Evolutionary conservation across 2,113 vertebrate genomes (phyloP), one percentile per base, ranked within the genome.

Genomic region (Sinocyclocheilus maitianheensis): DNA sequence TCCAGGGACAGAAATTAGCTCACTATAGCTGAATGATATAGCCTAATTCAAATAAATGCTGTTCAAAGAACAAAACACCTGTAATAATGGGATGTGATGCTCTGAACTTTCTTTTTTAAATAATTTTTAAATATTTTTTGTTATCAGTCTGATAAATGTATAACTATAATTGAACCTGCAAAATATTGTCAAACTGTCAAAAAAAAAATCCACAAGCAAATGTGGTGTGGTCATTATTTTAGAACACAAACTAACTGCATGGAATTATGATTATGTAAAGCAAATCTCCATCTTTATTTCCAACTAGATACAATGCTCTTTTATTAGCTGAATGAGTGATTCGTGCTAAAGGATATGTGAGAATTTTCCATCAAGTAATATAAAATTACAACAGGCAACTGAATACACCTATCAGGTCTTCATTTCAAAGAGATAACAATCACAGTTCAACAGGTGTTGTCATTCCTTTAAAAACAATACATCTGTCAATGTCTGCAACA

Each of bases 401-500:
- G 26, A 37, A 37, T 37, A 37, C 30, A 18, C 16, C 14, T 37
- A 43, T 43, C 24, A 67, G 26, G 26, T 69, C 26, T 30, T 12
- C 0, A 11, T 43, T n/a, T n/a, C 18, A 22, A 46, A 46, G 20
- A 74, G 4, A 46, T 74, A 53, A 53, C 14, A 67, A 67, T 3
- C 13, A 18, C 65, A 67, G 2, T 20, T 72, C 7, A 40, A 22
- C 34, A 72, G 71, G 4, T 46, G 71, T 24, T 46, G 40, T 46
- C 40, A 75, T 75, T 13, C 10, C 20, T 75, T 75, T 48, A 75
- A 46, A 74, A 75, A 69, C 65, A 69, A 69, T 30, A 67, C 26
- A 75, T 46, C 40, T 46, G 72, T 46, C 72, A 46, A 14, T 75
- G 72, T 24, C 37, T 46, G 22, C 40, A 46, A 46, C 40, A 14